phyloP scores from a whole-genome alignment of 2,113 vertebrate genomes.

The Labrus mixtus region DNA sequence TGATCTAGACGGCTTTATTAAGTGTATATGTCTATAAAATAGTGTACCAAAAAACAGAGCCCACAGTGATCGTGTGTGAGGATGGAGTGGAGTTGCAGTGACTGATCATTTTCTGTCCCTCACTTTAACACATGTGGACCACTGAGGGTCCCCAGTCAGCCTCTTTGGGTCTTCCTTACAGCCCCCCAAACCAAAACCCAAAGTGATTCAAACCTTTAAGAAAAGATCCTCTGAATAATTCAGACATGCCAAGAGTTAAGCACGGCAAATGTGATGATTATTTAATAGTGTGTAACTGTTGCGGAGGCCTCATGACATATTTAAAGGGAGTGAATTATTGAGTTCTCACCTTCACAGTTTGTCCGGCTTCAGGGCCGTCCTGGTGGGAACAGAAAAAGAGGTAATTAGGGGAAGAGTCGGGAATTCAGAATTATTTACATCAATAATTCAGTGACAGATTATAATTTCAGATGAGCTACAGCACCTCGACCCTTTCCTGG shows the following conservation, averaged over 20 bases:
- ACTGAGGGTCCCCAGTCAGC: neutral
- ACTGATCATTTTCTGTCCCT: conserved; percentile 9
- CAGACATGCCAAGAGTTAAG: conserved; percentile 71
- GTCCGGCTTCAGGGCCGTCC: conserved; percentile 94
- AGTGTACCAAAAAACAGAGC: neutral
- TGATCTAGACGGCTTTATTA: no score
- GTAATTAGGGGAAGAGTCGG: conserved; percentile 73
- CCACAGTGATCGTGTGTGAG: neutral
- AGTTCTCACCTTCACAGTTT: conserved; percentile 95
- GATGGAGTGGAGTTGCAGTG: neutral
- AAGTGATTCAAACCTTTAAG: conserved; percentile 52
- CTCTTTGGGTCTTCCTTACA: conserved; percentile 22
- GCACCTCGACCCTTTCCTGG: conserved; percentile 18
- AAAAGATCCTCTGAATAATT: conserved; percentile 73
- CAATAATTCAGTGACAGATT: conserved; percentile 84
- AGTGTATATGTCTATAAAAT: neutral
- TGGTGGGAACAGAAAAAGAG: conserved; percentile 71
- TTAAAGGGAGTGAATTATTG: conserved; percentile 78
- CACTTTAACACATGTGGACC: conserved; percentile 18
- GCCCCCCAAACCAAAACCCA: conserved; percentile 11
- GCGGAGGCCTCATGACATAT: conserved; percentile 79
- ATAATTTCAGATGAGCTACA: conserved; percentile 77
- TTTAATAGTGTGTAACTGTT: conserved; percentile 82
- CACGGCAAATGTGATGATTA: conserved; percentile 77
- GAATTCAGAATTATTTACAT: conserved; percentile 80